Conservation (phyloP, 2,113 vertebrate species). For the Nothobranchius furzeri region DNA sequence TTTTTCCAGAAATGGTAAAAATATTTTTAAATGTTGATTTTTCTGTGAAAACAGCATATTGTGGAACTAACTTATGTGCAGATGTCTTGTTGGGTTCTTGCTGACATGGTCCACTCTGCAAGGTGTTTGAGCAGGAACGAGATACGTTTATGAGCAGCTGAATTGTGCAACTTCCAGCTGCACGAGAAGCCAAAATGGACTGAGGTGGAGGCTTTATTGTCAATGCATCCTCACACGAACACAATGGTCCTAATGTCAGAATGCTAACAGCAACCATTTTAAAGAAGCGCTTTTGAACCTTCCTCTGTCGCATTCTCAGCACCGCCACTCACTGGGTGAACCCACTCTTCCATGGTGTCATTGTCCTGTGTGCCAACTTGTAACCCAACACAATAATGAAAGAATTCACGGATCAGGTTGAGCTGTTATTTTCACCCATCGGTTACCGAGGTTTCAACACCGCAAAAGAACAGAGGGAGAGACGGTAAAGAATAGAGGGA, state of each 20-base stretch:
- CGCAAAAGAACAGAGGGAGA: slow-evolving; percentile 23
- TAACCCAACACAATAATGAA: slow-evolving; percentile 57
- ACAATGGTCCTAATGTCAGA: slow-evolving; percentile 6
- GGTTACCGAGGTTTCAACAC: slow-evolving; percentile 51
- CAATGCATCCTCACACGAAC: slow-evolving; percentile 32
- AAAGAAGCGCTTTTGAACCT: background rate
- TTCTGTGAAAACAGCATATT: too few species aligned
- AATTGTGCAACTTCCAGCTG: slow-evolving; percentile 56
- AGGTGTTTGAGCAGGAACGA: background rate
- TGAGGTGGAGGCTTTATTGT: slow-evolving; percentile 44
- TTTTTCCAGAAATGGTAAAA: too few species aligned
- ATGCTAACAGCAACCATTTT: too few species aligned
- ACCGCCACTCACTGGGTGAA: slow-evolving; percentile 16
- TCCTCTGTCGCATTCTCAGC: slow-evolving; percentile 1
- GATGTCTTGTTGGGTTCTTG: too few species aligned
- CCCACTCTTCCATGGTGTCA: slow-evolving; percentile 16
- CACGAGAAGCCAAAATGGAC: slow-evolving; percentile 45
- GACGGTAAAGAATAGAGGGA: slow-evolving; percentile 62
- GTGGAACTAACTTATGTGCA: too few species aligned
- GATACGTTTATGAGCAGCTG: slow-evolving; percentile 14
- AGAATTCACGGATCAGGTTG: slow-evolving; percentile 55
- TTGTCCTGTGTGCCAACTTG: slow-evolving; percentile 44
- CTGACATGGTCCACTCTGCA: too few species aligned
- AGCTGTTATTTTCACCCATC: slow-evolving; percentile 55
- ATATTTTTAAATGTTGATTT: too few species aligned